A percentile compares a stretch with the other conserved stretches of the same genome.
phyloP scores from a whole-genome alignment of 2,888 invertebrate species.

The Drosophila basisetae region DNA sequence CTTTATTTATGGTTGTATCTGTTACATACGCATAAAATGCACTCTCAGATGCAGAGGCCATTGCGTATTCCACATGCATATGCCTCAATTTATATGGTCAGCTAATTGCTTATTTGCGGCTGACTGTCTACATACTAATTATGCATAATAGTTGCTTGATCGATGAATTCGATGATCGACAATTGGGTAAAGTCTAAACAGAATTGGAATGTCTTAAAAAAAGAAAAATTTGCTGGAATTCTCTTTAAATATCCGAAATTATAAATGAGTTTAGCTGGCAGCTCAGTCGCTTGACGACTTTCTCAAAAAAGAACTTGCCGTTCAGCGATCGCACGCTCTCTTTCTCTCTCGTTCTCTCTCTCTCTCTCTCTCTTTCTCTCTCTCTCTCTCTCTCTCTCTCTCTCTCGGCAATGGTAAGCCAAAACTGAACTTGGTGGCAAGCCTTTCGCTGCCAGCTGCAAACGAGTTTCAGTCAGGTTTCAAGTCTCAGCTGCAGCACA shows the following conservation, averaged over 20 bases:
- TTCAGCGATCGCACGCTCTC: neutral
- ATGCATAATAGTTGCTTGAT: conserved; percentile 6
- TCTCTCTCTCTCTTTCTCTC: neutral
- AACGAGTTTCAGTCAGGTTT: conserved; percentile 76
- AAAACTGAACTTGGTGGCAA: conserved; percentile 57
- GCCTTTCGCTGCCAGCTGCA: conserved; percentile 44
- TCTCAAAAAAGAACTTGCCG: conserved; percentile 43
- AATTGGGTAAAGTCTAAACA: neutral
- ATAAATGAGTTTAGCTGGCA: neutral
- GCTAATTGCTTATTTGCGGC: neutral
- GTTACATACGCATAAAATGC: neutral
- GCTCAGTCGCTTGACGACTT: conserved; percentile 60
- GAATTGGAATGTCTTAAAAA: conserved; percentile 1
- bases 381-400: neutral
- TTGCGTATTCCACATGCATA: conserved; percentile 2
- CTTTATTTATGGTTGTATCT: neutral
- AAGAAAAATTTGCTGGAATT: conserved; percentile 1
- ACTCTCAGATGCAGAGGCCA: neutral
- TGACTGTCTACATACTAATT: conserved; percentile 2
- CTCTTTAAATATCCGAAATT: neutral
- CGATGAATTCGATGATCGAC: conserved; percentile 16
- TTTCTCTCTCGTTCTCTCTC: neutral
- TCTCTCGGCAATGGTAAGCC: conserved; percentile 24
- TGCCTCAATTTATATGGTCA: conserved; percentile 3
- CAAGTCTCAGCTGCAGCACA: conserved; percentile 52